Evolutionary conservation across 2,888 invertebrate species (phyloP).

Genomic region (Scaptomyza tumidula): DNA sequence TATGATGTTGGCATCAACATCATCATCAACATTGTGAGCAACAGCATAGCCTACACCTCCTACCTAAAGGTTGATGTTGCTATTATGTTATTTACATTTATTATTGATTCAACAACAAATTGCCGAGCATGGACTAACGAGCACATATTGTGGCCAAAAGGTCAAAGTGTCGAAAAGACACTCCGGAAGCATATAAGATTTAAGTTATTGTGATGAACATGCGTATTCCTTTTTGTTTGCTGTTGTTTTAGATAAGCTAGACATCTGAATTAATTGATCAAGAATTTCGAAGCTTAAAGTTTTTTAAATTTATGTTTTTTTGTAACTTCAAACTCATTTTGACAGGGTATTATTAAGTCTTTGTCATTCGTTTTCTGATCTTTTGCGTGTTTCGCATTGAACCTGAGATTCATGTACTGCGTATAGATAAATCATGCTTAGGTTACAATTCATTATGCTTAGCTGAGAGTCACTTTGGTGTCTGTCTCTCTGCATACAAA

Average conservation of each 20-base stretch:
- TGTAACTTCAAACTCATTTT: background rate
- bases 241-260: background rate
- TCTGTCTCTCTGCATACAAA: slow-evolving; percentile 32
- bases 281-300: too few relatives aligned
- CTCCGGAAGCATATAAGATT: slow-evolving; percentile 13
- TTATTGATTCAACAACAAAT: slow-evolving; percentile 74
- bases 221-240: background rate
- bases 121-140: slow-evolving; percentile 72
- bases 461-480: slow-evolving; percentile 29
- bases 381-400: slow-evolving; percentile 12
- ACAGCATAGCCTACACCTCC: slow-evolving; percentile 4
- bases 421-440: slow-evolving; percentile 70
- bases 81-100: slow-evolving; percentile 76
- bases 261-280: background rate
- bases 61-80: slow-evolving; percentile 10
- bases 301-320: background rate
- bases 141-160: slow-evolving; percentile 71
- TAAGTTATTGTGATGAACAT: slow-evolving; percentile 47
- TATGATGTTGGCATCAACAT: slow-evolving; percentile 31
- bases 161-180: slow-evolving; percentile 55
- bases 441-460: slow-evolving; percentile 73
- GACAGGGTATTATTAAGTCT: slow-evolving; percentile 28
- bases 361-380: background rate
- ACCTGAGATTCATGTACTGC: slow-evolving; percentile 63
- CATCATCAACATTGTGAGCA: slow-evolving; percentile 21